A percentile compares a stretch with the other conserved stretches of the same genome.
These are phyloP conservation scores for Mycetomoellerius zeteki DNA, from an alignment of 1,140 invertebrate genomes.

Conservation along the genomic window DNA sequence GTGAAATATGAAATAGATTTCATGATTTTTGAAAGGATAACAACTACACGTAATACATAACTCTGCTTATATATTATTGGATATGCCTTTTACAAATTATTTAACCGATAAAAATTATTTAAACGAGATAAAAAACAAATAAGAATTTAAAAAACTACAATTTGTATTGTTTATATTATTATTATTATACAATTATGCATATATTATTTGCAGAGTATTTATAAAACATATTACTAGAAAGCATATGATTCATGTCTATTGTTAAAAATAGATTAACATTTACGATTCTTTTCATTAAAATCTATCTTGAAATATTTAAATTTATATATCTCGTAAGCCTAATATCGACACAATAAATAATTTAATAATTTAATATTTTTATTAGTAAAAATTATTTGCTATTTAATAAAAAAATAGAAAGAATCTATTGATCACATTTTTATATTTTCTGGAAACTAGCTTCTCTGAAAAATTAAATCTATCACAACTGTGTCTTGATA, in stretches of 20 bases:
- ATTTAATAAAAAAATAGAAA: not conserved
- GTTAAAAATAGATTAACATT: not conserved
- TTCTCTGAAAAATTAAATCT: not conserved
- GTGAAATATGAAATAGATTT: slow-evolving; percentile 45
- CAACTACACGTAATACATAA: not conserved
- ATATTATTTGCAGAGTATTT: not conserved
- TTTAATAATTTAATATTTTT: not conserved
- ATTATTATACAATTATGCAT: not conserved
- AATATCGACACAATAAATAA: not conserved
- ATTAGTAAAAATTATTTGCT: not conserved
- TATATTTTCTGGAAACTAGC: not conserved
- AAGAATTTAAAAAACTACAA: not conserved
- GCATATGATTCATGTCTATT: not conserved
- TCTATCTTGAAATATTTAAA: not conserved
- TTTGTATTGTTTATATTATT: not conserved
- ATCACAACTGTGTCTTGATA: slow-evolving; percentile 5
- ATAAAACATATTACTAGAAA: not conserved
- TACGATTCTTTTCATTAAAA: not conserved
- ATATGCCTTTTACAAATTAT: not conserved
- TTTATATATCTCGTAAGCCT: not conserved
- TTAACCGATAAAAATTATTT: too few species aligned
- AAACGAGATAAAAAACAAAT: not conserved
- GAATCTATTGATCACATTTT: not conserved
- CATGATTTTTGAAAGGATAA: not conserved
- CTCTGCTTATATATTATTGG: not conserved